These are phyloP conservation scores for Hedya salicella DNA, from an alignment of 2,888 invertebrate genomes.

Conservation along the genomic window DNA sequence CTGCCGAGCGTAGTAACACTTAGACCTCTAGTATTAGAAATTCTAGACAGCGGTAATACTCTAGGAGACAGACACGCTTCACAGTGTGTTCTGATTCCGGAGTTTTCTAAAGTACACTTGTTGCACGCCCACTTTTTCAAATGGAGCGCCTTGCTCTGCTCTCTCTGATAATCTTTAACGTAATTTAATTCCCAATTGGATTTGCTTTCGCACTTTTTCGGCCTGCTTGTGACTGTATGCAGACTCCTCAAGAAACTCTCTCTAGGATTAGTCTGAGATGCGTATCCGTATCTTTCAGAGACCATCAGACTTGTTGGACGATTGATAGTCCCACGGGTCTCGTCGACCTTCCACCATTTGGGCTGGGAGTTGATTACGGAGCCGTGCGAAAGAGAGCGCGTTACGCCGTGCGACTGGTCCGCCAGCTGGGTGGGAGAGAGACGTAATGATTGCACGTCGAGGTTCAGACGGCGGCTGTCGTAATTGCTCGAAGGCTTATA, in stretches of 20 bases:
- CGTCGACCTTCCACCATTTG: conserved; percentile 82
- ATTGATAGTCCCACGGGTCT: conserved; percentile 74
- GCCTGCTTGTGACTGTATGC: conserved; percentile 78
- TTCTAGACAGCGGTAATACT: conserved; percentile 69
- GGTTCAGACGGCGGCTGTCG: conserved; percentile 69
- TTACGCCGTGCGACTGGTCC: conserved; percentile 78
- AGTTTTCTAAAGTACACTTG: conserved; percentile 91
- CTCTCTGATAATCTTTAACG: conserved; percentile 77
- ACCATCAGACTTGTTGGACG: conserved; percentile 86
- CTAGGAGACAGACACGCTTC: conserved; percentile 91
- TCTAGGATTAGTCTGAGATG: conserved; percentile 65
- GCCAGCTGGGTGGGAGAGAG: conserved; percentile 74
- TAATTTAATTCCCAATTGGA: conserved; percentile 82
- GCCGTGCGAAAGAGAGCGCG: conserved; percentile 87
- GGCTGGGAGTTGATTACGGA: conserved; percentile 84
- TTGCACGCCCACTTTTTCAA: conserved; percentile 88
- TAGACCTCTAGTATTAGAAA: conserved; percentile 73
- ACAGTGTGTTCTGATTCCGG: conserved; percentile 87
- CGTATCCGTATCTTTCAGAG: conserved; percentile 77
- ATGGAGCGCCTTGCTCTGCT: conserved; percentile 74
- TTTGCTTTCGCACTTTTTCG: conserved; percentile 77
- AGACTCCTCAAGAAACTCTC: conserved; percentile 77
- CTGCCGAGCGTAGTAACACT: conserved; percentile 79
- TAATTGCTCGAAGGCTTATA: conserved; percentile 76
- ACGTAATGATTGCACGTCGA: conserved; percentile 72